A percentile compares a stretch with the other conserved stretches of the same genome.
Evolutionary conservation across 2,888 invertebrate species (phyloP).

Genomic region (Yponomeuta evonymella): DNA sequence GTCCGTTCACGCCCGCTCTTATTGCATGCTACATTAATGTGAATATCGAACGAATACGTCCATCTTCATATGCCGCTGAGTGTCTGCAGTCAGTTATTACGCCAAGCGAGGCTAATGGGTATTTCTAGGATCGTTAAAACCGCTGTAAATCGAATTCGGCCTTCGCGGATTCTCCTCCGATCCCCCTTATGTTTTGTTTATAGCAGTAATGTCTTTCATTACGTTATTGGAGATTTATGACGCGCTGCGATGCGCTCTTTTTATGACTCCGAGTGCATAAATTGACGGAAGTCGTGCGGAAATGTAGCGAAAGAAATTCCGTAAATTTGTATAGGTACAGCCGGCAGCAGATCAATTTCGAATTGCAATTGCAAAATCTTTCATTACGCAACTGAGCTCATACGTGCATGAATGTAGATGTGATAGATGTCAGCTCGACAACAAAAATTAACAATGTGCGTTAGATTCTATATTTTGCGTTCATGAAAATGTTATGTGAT

Average conservation of each 20-base stretch:
- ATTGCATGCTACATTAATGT: too few species aligned
- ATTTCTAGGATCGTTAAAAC: conserved; percentile 35
- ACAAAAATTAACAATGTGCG: too few species aligned
- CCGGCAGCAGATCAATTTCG: too few species aligned
- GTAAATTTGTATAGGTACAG: too few species aligned
- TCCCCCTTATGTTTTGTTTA: conserved; percentile 5
- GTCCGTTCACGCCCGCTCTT: too few species aligned
- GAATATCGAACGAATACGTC: background rate
- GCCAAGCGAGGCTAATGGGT: conserved; percentile 30
- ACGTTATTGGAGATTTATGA: conserved; percentile 7
- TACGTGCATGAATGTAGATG: too few species aligned
- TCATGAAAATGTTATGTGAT: too few species aligned
- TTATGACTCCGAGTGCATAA: conserved; percentile 14
- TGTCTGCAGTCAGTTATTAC: conserved; percentile 22
- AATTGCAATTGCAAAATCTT: too few species aligned
- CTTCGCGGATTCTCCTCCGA: background rate
- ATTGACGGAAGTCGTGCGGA: conserved; percentile 9
- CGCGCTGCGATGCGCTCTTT: conserved; percentile 17
- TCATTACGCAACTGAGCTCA: too few species aligned
- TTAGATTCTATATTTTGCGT: too few species aligned
- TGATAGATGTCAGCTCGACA: too few species aligned
- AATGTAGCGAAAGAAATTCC: background rate
- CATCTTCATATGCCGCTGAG: background rate
- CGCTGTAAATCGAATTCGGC: conserved; percentile 21
- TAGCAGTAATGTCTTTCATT: conserved; percentile 5